phyloP scores from a whole-genome alignment of 2,888 invertebrate genomes.

The Acheta domesticus region DNA sequence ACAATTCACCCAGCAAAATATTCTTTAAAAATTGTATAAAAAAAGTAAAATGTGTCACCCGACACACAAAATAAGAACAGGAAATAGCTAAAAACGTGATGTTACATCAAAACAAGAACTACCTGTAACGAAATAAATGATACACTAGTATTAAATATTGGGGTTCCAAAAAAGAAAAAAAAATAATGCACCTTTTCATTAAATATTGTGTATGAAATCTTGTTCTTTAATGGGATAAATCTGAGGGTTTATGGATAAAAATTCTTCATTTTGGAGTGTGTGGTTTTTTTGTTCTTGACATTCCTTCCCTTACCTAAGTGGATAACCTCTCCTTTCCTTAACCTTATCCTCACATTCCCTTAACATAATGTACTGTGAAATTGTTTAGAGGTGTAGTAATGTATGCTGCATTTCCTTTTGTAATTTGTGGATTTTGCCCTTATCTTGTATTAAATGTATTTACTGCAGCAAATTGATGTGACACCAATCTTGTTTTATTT shows the following conservation, averaged over 20 bases:
- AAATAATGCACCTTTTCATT: background rate
- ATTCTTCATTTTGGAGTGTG: slow-evolving; percentile 2
- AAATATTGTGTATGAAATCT: background rate
- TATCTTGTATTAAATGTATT: slow-evolving; percentile 7
- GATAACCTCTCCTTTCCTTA: slow-evolving; percentile 64
- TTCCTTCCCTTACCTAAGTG: slow-evolving; percentile 72
- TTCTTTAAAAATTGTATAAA: slow-evolving; percentile 9
- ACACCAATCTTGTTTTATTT: background rate
- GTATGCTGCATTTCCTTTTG: slow-evolving; percentile 2
- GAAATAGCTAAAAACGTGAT: slow-evolving; percentile 18
- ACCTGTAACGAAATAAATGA: slow-evolving; percentile 1
- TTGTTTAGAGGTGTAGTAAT: background rate
- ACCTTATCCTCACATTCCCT: background rate
- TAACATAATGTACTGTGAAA: background rate
- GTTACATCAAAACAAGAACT: background rate
- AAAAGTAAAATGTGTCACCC: background rate
- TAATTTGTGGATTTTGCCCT: background rate
- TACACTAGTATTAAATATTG: slow-evolving; percentile 18
- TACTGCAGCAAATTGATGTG: slow-evolving; percentile 18
- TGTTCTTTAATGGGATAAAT: slow-evolving; percentile 22
- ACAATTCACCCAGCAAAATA: slow-evolving; percentile 11
- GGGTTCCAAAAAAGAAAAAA: background rate
- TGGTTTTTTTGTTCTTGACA: slow-evolving; percentile 54
- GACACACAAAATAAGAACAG: background rate
- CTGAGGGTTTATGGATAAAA: slow-evolving; percentile 22